Evolutionary conservation across 2,797 vertebrate species (phyloP), one percentile per base, ranked within the genome.

Genomic region (Pangasius mekongensis): DNA sequence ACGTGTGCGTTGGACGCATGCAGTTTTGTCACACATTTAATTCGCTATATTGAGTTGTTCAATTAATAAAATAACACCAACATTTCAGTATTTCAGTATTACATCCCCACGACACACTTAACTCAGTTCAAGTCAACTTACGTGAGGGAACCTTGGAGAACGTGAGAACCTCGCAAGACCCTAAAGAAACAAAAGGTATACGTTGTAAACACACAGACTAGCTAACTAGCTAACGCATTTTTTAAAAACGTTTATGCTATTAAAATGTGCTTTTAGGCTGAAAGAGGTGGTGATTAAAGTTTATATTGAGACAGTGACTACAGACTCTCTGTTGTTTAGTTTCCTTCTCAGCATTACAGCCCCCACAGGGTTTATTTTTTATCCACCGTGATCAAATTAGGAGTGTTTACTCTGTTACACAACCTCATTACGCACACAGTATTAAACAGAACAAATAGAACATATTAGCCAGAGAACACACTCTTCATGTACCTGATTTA

Each of bases 141-240:
- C 96, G 92, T 97, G 98, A 3, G 95, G 91, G 91, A 97, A 95
- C 84, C 96, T 95, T 33, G 98, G 97, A 71, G 98, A 97, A 88
- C 96, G 95, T 86, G 95, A 93, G 89, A 97, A 97, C 92, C 97
- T 95, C 91, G 94, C 93, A 89, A 96, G 94, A 86, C 97, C 97
- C 98, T 99, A 94, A 4, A 80, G 92, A 92, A 83, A 93, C 91
- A 94, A 87, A 43, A 74, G 16, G 3, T 0, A 73, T 43, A 30
- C 18, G 52, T 43, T 83, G 22, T 52, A 22, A 85, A 80, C 27
- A 33, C 56, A 16, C 11, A 30, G 20, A 66, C 39, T 47, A 62
- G 10, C 24, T 8, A 60, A 62, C 5, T 62, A 39, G 56, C 36
- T 83, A 62, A 33, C 18, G 52, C 39, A 33, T 64, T 83, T 20